Base-by-base conservation (phyloP, 2,888 invertebrate genomes). In the Leucozona laternaria region DNA sequence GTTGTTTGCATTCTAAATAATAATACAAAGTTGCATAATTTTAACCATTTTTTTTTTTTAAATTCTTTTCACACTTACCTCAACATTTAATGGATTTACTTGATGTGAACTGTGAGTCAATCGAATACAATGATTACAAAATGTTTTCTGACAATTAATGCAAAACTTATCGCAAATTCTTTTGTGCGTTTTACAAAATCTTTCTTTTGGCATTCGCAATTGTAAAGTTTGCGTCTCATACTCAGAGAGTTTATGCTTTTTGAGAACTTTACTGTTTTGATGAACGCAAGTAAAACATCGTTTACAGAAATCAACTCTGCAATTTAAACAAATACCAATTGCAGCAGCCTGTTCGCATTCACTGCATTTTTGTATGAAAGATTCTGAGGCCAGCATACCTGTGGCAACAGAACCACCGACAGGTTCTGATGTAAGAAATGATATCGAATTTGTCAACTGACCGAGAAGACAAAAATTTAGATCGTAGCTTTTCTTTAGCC, bases 211-310 rank as follows among this genome's bases (percentile, higher is more conserved):
- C 84, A 90, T 55, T 3, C 55, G 60, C 20, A 88, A 88, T 22
- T 77, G 17, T 34, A 45, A 4, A 86, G 40, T 72, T 40, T 82
- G 57, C 68, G 73, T 70, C 8, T 89, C 88, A 11, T 88, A 58
- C 43, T 87, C 37, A 0, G 82, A 34, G 55, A 89, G 8, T 13
- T 62, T 45, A 77, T 92, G 92, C 15, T 81, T 86, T 82, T 91
- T 89, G 4, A 92, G 89, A 1, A 90, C 90, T 84, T 90, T 91
- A 34, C 91, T 91, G 40, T 90, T 88, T 15, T 88, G 88, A 79
- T 92, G 92, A 0, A 92, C 89, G 1, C 71, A 80, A 0, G 90
- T 89, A 58, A 91, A 92, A 77, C 92, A 92, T 5, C 71, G 79
- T 6, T 87, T 88, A 84, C 92, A 92, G 50, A 90, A 92, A 66